phyloP scores from a whole-genome alignment of 2,113 vertebrate genomes.

The Cochlearius cochlearius region DNA sequence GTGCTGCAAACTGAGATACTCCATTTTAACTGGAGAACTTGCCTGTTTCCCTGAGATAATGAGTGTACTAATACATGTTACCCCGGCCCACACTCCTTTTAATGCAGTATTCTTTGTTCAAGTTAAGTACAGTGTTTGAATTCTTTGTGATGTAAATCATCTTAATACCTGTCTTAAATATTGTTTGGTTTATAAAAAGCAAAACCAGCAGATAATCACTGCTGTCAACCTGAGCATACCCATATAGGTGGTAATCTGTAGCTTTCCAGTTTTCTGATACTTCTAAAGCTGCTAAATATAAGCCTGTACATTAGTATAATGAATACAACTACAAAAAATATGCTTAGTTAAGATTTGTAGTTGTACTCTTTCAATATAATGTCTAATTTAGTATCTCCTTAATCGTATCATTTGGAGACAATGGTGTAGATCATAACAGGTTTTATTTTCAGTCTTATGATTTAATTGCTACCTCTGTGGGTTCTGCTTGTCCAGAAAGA shows the following conservation, averaged over 20 bases:
- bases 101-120: neutral
- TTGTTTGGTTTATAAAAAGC: slow-evolving; percentile 26
- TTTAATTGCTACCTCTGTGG: slow-evolving; percentile 43
- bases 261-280: slow-evolving; percentile 7
- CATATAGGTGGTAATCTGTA: slow-evolving; percentile 9
- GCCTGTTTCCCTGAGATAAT: neutral
- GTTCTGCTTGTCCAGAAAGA: neutral
- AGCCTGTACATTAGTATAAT: neutral
- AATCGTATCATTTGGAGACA: slow-evolving; percentile 28
- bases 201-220: neutral
- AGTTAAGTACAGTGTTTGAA: neutral
- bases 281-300: slow-evolving; percentile 28
- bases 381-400: slow-evolving; percentile 11
- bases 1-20: neutral
- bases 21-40: slow-evolving; percentile 8
- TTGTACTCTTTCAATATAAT: neutral
- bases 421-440: neutral
- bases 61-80: neutral
- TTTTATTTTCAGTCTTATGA: slow-evolving; percentile 37
- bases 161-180: neutral
- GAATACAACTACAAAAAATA: slow-evolving; percentile 4
- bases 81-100: neutral
- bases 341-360: slow-evolving; percentile 26
- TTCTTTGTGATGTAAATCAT: neutral
- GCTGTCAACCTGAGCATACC: neutral